These are phyloP conservation scores for Pollachius pollachius DNA, from an alignment of 2,113 vertebrate species.

Conservation along the genomic window DNA sequence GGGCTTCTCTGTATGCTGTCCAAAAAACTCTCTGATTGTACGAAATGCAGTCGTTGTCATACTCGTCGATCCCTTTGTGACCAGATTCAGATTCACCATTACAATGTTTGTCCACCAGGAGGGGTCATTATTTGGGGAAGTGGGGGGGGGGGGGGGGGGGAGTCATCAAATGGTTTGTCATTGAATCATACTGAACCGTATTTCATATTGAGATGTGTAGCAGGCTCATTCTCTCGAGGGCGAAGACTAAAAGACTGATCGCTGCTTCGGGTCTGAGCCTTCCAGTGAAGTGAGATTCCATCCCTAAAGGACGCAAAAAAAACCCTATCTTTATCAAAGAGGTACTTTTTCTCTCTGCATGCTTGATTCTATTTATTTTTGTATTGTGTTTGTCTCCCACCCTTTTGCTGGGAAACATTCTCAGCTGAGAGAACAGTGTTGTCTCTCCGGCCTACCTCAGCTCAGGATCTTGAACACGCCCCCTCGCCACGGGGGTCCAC, in stretches of 20 bases:
- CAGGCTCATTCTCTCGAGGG: constrained; percentile 40
- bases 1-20: not conserved
- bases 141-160: too few species aligned
- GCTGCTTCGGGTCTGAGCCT: constrained; percentile 41
- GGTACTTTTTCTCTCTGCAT: constrained; percentile 46
- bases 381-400: too few species aligned
- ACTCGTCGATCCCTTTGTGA: too few species aligned
- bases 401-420: constrained; percentile 45
- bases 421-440: constrained; percentile 53
- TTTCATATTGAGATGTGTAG: constrained; percentile 16
- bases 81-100: too few species aligned
- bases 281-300: constrained; percentile 48
- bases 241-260: constrained; percentile 42
- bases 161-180: too few species aligned
- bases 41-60: too few species aligned
- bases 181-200: too few species aligned
- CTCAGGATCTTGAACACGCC: constrained; percentile 68
- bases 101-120: too few species aligned
- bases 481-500: constrained; percentile 48
- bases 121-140: too few species aligned
- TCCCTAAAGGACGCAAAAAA: constrained; percentile 22
- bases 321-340: constrained; percentile 41
- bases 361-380: constrained; percentile 18
- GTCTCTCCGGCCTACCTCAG: constrained; percentile 77
- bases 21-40: too few species aligned